Conservation (phyloP, 2,797 vertebrate genomes). For the Centropyge bicolor region DNA sequence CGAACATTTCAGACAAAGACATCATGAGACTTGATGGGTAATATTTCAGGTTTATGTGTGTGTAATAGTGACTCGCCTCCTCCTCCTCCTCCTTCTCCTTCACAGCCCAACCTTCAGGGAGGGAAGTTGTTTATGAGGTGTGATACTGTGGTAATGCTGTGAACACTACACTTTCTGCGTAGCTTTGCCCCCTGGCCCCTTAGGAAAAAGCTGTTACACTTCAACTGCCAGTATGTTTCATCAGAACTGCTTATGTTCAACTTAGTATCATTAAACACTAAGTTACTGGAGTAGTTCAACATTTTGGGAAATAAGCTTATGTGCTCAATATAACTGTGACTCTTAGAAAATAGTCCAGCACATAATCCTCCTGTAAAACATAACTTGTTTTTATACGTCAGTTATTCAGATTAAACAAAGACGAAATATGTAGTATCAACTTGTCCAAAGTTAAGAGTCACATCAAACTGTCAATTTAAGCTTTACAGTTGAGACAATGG, state of each 20-base stretch:
- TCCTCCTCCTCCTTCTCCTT: slow-evolving; percentile 21
- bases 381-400: too few species aligned
- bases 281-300: not conserved
- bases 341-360: not conserved
- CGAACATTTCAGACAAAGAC: slow-evolving; percentile 21
- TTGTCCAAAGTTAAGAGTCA: too few species aligned
- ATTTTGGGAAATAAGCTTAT: not conserved
- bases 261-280: not conserved
- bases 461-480: too few species aligned
- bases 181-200: not conserved
- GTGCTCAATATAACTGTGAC: not conserved
- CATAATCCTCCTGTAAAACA: not conserved
- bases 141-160: slow-evolving; percentile 4
- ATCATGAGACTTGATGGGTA: slow-evolving; percentile 13
- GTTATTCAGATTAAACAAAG: not conserved
- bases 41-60: slow-evolving; percentile 27
- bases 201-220: not conserved
- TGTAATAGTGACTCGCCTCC: not conserved
- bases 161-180: not conserved
- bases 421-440: not conserved
- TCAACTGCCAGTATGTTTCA: not conserved
- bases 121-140: slow-evolving; percentile 48
- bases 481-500: too few species aligned
- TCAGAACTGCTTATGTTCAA: not conserved
- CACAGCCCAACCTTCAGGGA: not conserved